Evolutionary conservation across 1,140 invertebrate species (phyloP).

Genomic region (Leucophenga varia): DNA sequence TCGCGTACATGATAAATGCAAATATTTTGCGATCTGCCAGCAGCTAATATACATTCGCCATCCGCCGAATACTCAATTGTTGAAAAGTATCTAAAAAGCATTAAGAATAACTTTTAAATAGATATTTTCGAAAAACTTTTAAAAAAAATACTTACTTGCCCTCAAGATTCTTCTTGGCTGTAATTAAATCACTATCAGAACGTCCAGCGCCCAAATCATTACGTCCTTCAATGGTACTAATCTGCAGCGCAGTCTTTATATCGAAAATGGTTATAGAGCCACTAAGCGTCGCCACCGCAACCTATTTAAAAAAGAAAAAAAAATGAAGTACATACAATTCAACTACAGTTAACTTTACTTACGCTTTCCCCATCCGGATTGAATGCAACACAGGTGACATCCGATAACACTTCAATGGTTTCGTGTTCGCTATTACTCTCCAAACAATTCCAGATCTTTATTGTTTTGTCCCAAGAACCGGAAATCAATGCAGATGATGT

Average conservation of each 20-base stretch:
- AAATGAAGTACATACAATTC: not conserved
- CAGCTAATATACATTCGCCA: conserved; percentile 84
- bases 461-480: conserved; percentile 91
- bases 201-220: conserved; percentile 84
- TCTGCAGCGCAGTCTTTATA: conserved; percentile 69
- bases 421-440: conserved; percentile 82
- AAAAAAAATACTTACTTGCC: conserved; percentile 74
- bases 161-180: conserved; percentile 79
- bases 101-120: not conserved
- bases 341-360: conserved; percentile 2
- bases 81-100: conserved; percentile 77
- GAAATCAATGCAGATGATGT: conserved; percentile 78
- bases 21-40: conserved; percentile 88
- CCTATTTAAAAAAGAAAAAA: conserved; percentile 39
- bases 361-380: conserved; percentile 85
- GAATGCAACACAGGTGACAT: conserved; percentile 82
- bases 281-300: conserved; percentile 89
- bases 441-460: conserved; percentile 86
- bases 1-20: conserved; percentile 88
- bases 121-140: not conserved
- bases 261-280: conserved; percentile 88
- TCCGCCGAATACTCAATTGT: conserved; percentile 91
- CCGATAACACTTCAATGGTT: conserved; percentile 74
- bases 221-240: conserved; percentile 79
- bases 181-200: conserved; percentile 81